A percentile compares a stretch with the other conserved stretches of the same genome.
Evolutionary conservation across 2,888 invertebrate species (phyloP).

Genomic region (Brenthis hecate): DNA sequence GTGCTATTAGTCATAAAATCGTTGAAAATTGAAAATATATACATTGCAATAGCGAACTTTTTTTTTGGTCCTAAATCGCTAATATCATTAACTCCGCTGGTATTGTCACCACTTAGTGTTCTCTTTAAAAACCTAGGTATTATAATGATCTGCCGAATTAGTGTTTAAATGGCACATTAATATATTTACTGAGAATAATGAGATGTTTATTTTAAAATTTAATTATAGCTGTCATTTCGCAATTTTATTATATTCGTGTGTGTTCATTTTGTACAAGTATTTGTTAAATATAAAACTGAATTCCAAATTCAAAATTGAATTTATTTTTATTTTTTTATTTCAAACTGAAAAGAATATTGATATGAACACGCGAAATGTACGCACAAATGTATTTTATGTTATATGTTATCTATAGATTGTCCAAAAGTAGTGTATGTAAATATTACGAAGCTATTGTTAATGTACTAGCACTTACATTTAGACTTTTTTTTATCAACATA

Average conservation of each 20-base stretch:
- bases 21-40: not conserved
- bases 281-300: not conserved
- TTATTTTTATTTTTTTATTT: not conserved
- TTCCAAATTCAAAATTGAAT: not conserved
- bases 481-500: conserved; percentile 25
- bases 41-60: not conserved
- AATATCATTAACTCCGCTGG: conserved; percentile 17
- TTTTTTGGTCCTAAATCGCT: not conserved
- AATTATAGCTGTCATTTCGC: conserved; percentile 12
- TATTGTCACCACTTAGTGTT: conserved; percentile 71
- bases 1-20: too few species aligned
- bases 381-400: conserved; percentile 13
- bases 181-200: conserved; percentile 43
- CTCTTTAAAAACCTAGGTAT: conserved; percentile 63
- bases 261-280: conserved; percentile 2
- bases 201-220: conserved; percentile 40
- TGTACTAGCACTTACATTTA: conserved; percentile 20
- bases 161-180: conserved; percentile 65
- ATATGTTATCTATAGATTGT: conserved; percentile 6
- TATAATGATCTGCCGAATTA: conserved; percentile 75
- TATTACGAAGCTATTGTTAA: conserved; percentile 23
- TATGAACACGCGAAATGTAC: conserved; percentile 13
- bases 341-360: not conserved
- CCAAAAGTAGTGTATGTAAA: conserved; percentile 18
- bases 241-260: conserved; percentile 16